Evolutionary conservation across 1,140 invertebrate species (phyloP).

Genomic region (Ganaspis sp.): DNA sequence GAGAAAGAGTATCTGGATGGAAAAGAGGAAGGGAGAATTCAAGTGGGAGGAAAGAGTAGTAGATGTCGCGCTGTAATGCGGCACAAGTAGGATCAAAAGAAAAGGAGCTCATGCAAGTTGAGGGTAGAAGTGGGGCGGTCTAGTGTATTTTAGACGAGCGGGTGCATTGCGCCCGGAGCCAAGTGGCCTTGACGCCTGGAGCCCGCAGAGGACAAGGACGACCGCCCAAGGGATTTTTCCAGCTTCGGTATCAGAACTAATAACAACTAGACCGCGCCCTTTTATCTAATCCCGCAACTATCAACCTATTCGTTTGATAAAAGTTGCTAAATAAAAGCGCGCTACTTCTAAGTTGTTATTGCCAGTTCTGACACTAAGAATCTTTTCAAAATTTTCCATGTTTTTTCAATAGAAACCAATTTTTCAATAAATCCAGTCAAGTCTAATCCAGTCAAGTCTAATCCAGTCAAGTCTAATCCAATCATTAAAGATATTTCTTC

Average conservation of each 20-base stretch:
- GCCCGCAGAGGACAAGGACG: conserved; percentile 74
- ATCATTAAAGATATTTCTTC: too few species aligned
- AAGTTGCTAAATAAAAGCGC: too few species aligned
- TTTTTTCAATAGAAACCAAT: too few species aligned
- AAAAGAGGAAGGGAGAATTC: neutral
- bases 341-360: too few species aligned
- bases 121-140: conserved; percentile 40
- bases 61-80: conserved; percentile 31
- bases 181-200: conserved; percentile 73
- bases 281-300: neutral
- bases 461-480: too few species aligned
- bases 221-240: conserved; percentile 70
- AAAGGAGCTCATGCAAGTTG: conserved; percentile 23
- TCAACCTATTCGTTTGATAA: too few species aligned
- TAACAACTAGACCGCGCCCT: conserved; percentile 46
- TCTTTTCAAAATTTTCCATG: too few species aligned
- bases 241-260: conserved; percentile 44
- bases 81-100: conserved; percentile 6
- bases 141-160: conserved; percentile 55
- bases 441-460: too few species aligned
- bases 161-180: conserved; percentile 73
- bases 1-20: conserved; percentile 11
- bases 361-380: neutral
- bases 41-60: conserved; percentile 35
- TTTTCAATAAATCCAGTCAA: too few species aligned